Evolutionary conservation across 1,140 invertebrate species (phyloP), one percentile per base, ranked within the genome.

Genomic region (Sitobion miscanthi): DNA sequence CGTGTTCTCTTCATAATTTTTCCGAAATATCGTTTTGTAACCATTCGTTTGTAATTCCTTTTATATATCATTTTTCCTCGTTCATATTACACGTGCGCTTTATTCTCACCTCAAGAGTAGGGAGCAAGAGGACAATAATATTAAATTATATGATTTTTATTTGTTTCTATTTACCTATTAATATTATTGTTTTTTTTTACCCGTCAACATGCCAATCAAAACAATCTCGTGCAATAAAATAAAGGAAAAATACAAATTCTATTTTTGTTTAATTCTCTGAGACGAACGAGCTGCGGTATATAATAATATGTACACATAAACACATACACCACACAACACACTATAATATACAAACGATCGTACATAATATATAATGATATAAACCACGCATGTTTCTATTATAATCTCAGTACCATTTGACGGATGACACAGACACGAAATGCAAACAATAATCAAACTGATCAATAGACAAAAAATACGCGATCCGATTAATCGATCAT

Each of bases 391-490:
- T 52, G 47, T 52, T 88, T 52, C 38, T 52, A 83, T 89, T 57
- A 57, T 25, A 38, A 89, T 77, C 57, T 69, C 90, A 91, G 90
- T 90, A 90, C 52, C 52, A 90, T 91, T 91, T 91, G 90, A 91
- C 90, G 90, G 90, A 90, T 42, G 89, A 62, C 54, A 90, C 47
- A 89, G 17, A 89, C 5, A 35, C 45, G 45, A 87, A 49, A 87
- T 87, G n/a, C 14, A 77, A 87, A 49, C 45, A 87, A 30, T 87
- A 42, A 85, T 85, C 3, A 42, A 85, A 77, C 62, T 42, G 30
- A 45, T 69, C 57, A 52, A 91, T 82, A 82, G 90, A 91, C 90
- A 91, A 21, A 49, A 35, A 91, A 91, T 91, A 91, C 90, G 90
- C 90, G 90, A 88, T 85, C 25, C 17, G 17, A 14, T 38, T 9